Conservation (phyloP, 1,140 invertebrate genomes). For the Nymphalis io region DNA sequence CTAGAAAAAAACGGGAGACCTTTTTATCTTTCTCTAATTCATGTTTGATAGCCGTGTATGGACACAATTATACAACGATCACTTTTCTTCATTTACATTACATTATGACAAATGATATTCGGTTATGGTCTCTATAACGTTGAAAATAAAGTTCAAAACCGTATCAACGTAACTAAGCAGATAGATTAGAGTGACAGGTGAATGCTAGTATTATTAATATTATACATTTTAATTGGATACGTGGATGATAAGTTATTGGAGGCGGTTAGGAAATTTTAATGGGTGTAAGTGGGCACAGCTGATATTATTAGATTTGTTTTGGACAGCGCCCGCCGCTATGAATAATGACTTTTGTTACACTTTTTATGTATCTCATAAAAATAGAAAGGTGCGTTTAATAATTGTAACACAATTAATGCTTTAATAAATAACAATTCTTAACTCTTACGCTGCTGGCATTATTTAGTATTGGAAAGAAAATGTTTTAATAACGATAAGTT, state of each 20-base stretch:
- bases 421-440: slow-evolving; percentile 8
- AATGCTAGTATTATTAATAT: slow-evolving; percentile 55
- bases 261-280: slow-evolving; percentile 42
- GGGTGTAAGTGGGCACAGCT: slow-evolving; percentile 37
- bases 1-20: slow-evolving; percentile 8
- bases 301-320: slow-evolving; percentile 41
- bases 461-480: neutral
- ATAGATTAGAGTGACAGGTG: slow-evolving; percentile 57
- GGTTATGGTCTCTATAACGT: slow-evolving; percentile 35
- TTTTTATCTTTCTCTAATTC: slow-evolving; percentile 27
- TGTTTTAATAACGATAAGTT: neutral
- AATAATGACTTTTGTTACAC: slow-evolving; percentile 36
- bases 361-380: slow-evolving; percentile 20
- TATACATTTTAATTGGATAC: slow-evolving; percentile 59
- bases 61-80: slow-evolving; percentile 37
- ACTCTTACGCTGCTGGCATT: neutral
- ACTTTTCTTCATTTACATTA: slow-evolving; percentile 42
- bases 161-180: slow-evolving; percentile 4
- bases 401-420: slow-evolving; percentile 4
- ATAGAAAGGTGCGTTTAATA: slow-evolving; percentile 16
- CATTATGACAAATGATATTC: slow-evolving; percentile 16
- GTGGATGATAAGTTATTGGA: slow-evolving; percentile 49
- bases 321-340: slow-evolving; percentile 30
- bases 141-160: slow-evolving; percentile 26
- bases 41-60: slow-evolving; percentile 30